Evolutionary conservation across 1,140 invertebrate species (phyloP), one percentile per base, ranked within the genome.

Genomic region (Leptestheria dahalacensis): DNA sequence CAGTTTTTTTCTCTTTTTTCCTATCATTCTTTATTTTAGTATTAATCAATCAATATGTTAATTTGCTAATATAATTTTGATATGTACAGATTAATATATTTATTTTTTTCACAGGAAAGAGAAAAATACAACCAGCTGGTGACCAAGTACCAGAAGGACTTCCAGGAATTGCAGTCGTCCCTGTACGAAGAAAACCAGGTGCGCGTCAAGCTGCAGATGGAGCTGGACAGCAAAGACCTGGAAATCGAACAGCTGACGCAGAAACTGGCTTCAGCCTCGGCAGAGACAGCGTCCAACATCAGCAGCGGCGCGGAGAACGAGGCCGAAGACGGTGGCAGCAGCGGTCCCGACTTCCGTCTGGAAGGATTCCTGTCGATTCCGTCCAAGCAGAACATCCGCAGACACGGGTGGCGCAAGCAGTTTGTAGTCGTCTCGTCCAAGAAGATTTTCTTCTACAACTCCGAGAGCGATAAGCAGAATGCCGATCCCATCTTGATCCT

Each of bases 391-490:
- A 97, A 97, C 70, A 94, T 95, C 59, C 82, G 88, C 60, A 79
- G 91, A 58, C 91, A 96, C 72, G 92, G 91, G 25, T 98, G 94
- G 94, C 90, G 88, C 72, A 93, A 91, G 66, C 92, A 97, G 72
- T 97, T 91, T 72, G 91, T 97, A 3, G 92, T 97, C 23, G 92
- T 97, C 15, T 95, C 91, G 18, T 94, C 89, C 61, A 86, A 89
- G 68, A 97, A 97, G 73, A 94, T 98, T 57, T 90, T 97, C 50
- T 98, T 98, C 75, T 98, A 97, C 69, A 94, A 96, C 74, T 85
- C 84, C 23, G 93, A 97, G 73, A 87, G 78, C 66, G 91, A 96
- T 68, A 95, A 95, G 72, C 83, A 88, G 73, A 95, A 96, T 68
- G 87, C 91, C 11, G 90, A 94, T 78, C 93, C 94, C 15, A 83